Conservation (phyloP, 2,888 invertebrate genomes). For the Cephus nigrinus region DNA sequence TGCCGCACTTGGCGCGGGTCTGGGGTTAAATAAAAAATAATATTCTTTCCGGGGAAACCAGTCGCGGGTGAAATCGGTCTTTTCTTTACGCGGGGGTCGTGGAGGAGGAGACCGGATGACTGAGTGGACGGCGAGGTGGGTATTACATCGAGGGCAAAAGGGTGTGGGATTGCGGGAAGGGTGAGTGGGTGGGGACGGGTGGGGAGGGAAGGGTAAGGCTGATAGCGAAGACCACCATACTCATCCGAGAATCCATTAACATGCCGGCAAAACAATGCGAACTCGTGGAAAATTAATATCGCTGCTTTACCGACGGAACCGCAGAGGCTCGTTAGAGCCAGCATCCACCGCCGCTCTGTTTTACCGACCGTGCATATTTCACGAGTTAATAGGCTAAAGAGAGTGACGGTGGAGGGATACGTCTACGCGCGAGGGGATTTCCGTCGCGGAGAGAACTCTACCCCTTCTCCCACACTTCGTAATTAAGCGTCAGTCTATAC, state of each 20-base stretch:
- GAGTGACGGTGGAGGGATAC: not conserved
- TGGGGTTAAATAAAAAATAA: not conserved
- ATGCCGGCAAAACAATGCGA: not conserved
- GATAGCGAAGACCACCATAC: not conserved
- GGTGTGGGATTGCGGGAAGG: not conserved
- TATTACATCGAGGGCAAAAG: not conserved
- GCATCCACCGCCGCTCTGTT: not conserved
- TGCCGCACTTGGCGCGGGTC: not conserved
- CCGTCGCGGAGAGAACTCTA: conserved; percentile 31
- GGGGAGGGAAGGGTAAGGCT: not conserved
- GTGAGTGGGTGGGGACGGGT: not conserved
- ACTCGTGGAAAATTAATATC: not conserved
- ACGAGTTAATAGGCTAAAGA: not conserved
- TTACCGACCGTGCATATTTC: not conserved
- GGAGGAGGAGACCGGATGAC: not conserved
- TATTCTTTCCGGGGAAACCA: not conserved
- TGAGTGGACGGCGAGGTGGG: not conserved
- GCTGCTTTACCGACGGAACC: not conserved
- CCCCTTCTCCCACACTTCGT: conserved; percentile 36
- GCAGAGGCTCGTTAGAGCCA: not conserved
- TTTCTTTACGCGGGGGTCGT: not conserved
- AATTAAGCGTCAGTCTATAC: conserved; percentile 53
- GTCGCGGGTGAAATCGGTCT: not conserved
- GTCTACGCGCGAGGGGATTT: conserved; percentile 19
- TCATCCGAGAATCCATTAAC: not conserved